Conservation (phyloP, 2,113 vertebrate species). For the rabbit (Oryctolagus cuniculus) region DNA sequence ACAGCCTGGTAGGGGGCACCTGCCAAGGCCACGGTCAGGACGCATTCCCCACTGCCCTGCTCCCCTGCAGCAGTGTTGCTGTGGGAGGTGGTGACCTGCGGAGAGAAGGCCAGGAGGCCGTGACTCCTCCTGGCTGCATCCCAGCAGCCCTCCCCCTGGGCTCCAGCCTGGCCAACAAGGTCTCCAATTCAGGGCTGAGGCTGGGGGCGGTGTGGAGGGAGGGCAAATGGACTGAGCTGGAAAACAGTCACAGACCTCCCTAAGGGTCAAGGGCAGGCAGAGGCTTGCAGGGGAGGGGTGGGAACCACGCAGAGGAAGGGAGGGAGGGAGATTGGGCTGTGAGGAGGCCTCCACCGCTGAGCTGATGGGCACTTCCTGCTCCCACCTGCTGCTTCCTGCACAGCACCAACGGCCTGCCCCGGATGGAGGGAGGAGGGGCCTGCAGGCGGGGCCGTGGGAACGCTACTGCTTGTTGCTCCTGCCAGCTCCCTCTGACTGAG, state of each 20-base stretch:
- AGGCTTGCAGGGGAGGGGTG: not conserved
- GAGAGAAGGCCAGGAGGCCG: accelerated
- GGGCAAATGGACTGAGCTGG: not conserved
- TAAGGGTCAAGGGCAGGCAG: not conserved
- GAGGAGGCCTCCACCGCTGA: not conserved
- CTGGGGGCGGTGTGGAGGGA: not conserved
- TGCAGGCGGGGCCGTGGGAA: accelerated
- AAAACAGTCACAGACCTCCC: not conserved
- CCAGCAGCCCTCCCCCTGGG: accelerated
- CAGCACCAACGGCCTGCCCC: not conserved
- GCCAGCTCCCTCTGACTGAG: not conserved
- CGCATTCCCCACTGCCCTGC: not conserved
- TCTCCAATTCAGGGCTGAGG: not conserved
- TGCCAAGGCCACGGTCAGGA: conserved; percentile 83
- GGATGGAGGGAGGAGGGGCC: accelerated
- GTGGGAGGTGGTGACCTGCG: conserved; percentile 84
- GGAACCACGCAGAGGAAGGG: not conserved
- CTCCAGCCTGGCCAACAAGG: accelerated
- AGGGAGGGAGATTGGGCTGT: not conserved
- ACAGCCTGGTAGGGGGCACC: conserved; percentile 85
- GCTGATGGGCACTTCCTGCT: not conserved
- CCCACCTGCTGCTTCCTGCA: not conserved
- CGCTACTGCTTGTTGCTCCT: not conserved
- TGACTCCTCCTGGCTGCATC: not conserved
- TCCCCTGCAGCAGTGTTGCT: not conserved